Base-by-base conservation (phyloP, 1,140 invertebrate species). In the Tachypleus tridentatus region DNA sequence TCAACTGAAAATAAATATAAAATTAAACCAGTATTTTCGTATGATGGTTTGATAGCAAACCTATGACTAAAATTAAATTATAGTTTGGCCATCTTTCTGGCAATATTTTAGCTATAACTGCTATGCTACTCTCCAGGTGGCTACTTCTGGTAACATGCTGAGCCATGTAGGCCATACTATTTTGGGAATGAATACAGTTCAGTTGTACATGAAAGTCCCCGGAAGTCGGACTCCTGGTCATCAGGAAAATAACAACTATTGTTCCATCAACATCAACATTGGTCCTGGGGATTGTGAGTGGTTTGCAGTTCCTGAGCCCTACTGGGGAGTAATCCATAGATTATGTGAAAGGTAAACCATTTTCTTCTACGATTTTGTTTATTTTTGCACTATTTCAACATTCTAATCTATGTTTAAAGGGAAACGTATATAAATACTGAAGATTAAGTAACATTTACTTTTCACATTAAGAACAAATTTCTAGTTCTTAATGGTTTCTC, bases 191-290 rank as follows among this genome's bases (percentile, higher is more conserved):
- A 99, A 99, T 77, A 98, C 96, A 0, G 95, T 99, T 59, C 97
- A 99, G 76, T 80, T 99, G 7, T 98, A 98, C 75, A 99, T 99
- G 96, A 99, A 99, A 80, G 91, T 94, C 54, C 93, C 93, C 61
- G 93, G 93, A 51, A 91, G 88, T 72, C 80, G 94, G 73, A 97
- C 93, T 49, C 93, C 94, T 10, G 94, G 95, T 5, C 97, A 99
- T 79, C 96, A 99, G 77, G 97, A 99, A 76, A 99, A 99, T 77
- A 98, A 98, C 76, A 98, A 97, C 76, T 98, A 98, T 77, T 98
- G 96, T 77, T 96, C 93, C n/a, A 93, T 99, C 67, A 99, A 99
- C 75, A 95, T 99, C 59, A 99, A 99, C 76, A 98, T 99, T 74
- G 97, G 97, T 0, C 97, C 97, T 11, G 97, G 97, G 10, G 97